Evolutionary conservation across 2,888 invertebrate species (phyloP), one percentile per base, ranked within the genome.

Genomic region (Apamea sordens): DNA sequence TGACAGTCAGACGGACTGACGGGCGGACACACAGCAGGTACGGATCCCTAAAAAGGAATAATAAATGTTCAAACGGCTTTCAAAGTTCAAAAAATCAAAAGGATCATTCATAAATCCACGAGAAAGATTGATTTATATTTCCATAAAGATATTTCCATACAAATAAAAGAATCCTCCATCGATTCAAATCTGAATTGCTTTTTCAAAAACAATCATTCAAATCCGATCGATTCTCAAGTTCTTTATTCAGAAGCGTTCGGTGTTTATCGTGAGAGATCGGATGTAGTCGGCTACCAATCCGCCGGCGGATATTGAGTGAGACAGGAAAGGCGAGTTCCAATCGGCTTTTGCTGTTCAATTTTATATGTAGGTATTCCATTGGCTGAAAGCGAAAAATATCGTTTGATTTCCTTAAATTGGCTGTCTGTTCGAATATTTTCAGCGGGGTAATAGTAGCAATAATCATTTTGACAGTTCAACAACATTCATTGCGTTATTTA

Each of bases 271-370:
- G 13, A 0, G 50, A 67, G 59, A 80, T 83, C 89, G 88, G 89
- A 88, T 77, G 59, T 86, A 80, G 77, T 79, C 79, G 80, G 69
- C 56, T 65, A 64, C 76, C 77, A 82, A 88, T 89, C 79, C 77
- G 80, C 71, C 76, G 53, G 28, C 83, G 86, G 78, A 88, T 89
- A 89, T 88, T 84, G 84, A 86, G 76, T 73, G 63, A 64, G 80
- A 73, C 73, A 61, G 83, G 80, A 88, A 84, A 77, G 53, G 36
- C 56, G 72, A 21, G 15, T 65, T 50, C 50, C 65, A 76, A 73
- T 79, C 67, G 75, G 65, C 44, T 67, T 65, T 69, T 61, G 53
- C 64, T 73, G 77, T 77, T 82, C 44, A 18, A 44, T 70, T 78
- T 79, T 83, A 76, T 59, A n/a, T n/a, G n/a, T n/a, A 76, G 63